Base-by-base conservation (phyloP, 2,888 invertebrate genomes). In the Thymelicus sylvestris region DNA sequence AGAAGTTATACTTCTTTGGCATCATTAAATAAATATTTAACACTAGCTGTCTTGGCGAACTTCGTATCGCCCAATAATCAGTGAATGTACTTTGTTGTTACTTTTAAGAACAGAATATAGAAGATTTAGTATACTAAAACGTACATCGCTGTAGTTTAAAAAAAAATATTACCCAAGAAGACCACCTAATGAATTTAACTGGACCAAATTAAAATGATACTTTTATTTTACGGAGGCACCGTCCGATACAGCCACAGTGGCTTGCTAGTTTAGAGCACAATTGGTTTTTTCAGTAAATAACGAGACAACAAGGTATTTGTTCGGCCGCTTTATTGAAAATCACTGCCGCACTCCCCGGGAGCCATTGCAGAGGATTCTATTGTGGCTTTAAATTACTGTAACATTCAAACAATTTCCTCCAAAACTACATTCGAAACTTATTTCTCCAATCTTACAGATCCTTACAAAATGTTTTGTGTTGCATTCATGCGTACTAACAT, bases 281-380 rank as follows among this genome's bases (percentile, higher is more conserved):
- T 55, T 55, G 55, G 55, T 55, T 55, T 19, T 19, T 24, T 55
- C 55, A 19, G 55, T 55, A 55, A 55, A 55, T 55, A 55, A 24
- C 55, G 55, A 24, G 55, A 24, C 55, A 55, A 55, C 55, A 24
- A 55, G 55, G 55, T 55, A 55, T 19, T 10, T 52, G 24, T 55
- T 24, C 55, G 55, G 55, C 60, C n/a, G 39, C 39, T 60, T 38
- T 41, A 60, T 39, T 60, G 39, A 55, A 55, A 50, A 63, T 48
- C 44, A 44, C 62, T 48, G 38, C 63, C 7, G 48, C 31, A 38
- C 12, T 63, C 24, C n/a, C 48, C 10, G 13, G n/a, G 12, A 55
- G 10, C 24, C 55, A 52, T 52, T 19, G 62, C 24, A 13, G 7
- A 6, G 24, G n/a, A 24, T 19, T 44, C 66, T 24, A 55, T 41